These are phyloP conservation scores for Electrona antarctica DNA, from an alignment of 2,113 vertebrate genomes.

Conservation along the genomic window DNA sequence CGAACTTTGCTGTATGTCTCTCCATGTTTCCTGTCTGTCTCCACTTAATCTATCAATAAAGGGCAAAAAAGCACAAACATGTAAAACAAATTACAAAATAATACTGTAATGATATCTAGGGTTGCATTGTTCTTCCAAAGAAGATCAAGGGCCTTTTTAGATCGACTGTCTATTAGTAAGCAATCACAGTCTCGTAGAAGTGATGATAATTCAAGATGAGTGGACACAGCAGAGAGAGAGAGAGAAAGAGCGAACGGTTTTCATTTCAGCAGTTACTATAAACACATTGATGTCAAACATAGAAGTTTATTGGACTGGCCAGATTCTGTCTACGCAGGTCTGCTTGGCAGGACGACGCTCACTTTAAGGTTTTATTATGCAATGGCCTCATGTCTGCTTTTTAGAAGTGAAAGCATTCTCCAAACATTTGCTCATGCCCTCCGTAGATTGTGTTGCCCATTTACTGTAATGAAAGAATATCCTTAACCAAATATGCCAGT, in stretches of 20 bases:
- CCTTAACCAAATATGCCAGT: conserved; percentile 9
- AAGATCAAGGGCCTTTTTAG: too few relatives aligned
- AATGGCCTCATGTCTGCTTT: conserved; percentile 53
- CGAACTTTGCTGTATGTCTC: too few relatives aligned
- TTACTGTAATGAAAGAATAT: conserved; percentile 47
- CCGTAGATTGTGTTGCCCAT: conserved; percentile 21
- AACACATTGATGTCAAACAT: conserved; percentile 10
- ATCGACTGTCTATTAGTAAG: too few relatives aligned
- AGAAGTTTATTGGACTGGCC: background rate
- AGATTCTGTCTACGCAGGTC: conserved; percentile 21
- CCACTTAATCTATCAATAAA: too few relatives aligned
- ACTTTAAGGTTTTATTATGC: conserved; percentile 35
- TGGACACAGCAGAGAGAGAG: background rate
- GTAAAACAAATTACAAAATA: too few relatives aligned
- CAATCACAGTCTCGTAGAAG: too few relatives aligned
- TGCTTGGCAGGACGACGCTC: conserved; percentile 28
- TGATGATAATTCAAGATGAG: background rate
- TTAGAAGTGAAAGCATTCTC: conserved; percentile 53
- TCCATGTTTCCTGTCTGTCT: too few relatives aligned
- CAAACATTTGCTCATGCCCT: conserved; percentile 53
- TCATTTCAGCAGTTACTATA: conserved; percentile 5
- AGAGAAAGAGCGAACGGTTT: background rate
- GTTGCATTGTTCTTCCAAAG: too few relatives aligned
- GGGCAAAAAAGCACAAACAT: too few relatives aligned
- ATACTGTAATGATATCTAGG: too few relatives aligned